Percentiles rank a stretch among this genome's conserved stretches.
phyloP scores from a whole-genome alignment of 2,113 vertebrate species.

The Acanthisitta chloris region DNA sequence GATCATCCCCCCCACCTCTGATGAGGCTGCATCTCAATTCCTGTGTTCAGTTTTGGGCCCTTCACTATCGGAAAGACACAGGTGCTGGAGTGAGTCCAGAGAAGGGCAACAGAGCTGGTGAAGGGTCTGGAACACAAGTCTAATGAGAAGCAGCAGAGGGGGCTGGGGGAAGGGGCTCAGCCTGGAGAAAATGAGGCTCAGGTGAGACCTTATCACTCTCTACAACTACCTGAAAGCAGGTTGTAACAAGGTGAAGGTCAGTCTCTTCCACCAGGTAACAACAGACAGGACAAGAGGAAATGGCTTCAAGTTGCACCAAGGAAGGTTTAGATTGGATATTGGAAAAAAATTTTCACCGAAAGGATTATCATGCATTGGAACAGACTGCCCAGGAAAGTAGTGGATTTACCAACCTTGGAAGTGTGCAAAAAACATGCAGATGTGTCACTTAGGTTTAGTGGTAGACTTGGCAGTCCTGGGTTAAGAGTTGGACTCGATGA shows the following conservation, averaged over 20 bases:
- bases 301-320: neutral
- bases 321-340: neutral
- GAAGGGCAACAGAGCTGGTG: accelerated
- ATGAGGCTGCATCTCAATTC: neutral
- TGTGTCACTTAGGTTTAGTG: neutral
- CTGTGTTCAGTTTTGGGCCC: neutral
- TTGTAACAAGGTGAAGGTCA: neutral
- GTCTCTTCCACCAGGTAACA: neutral
- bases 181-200: neutral
- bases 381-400: neutral
- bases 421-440: neutral
- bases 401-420: neutral
- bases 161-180: neutral
- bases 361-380: neutral
- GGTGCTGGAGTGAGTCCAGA: neutral
- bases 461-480: neutral
- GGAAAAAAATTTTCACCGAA: neutral
- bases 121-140: neutral
- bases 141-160: neutral
- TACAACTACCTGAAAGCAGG: neutral
- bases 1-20: neutral
- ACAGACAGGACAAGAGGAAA: neutral
- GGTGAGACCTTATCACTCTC: neutral
- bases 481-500: neutral
- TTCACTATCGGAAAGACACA: neutral